These are phyloP conservation scores for Hippolais icterina DNA, from an alignment of 2,113 vertebrate species.

Conservation along the genomic window DNA sequence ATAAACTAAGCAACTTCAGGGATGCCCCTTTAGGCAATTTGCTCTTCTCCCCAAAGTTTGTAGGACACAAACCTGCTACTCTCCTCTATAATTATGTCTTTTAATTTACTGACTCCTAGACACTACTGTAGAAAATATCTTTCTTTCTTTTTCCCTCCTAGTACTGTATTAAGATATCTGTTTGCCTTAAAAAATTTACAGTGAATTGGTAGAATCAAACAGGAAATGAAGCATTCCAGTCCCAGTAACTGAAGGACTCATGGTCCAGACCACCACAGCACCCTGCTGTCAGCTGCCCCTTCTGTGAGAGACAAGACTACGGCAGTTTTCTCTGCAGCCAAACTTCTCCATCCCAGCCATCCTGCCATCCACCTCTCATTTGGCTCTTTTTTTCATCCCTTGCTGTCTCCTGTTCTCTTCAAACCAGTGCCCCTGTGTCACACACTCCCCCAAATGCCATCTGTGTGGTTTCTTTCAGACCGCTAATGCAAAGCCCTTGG, in stretches of 20 bases:
- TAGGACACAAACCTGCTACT: not conserved
- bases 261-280: not conserved
- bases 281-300: not conserved
- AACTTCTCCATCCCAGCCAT: not conserved
- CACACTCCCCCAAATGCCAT: slow-evolving; percentile 15
- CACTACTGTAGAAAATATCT: not conserved
- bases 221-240: not conserved
- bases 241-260: not conserved
- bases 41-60: not conserved
- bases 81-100: not conserved
- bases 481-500: slow-evolving; percentile 55
- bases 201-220: not conserved
- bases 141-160: not conserved
- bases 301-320: accelerated
- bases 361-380: not conserved
- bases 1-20: not conserved
- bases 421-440: not conserved
- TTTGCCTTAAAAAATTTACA: not conserved
- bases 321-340: not conserved
- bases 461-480: slow-evolving; percentile 53
- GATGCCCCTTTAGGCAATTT: not conserved
- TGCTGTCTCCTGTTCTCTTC: not conserved
- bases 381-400: not conserved
- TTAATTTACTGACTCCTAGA: not conserved
- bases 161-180: accelerated